phyloP scores from a whole-genome alignment of 2,113 vertebrate genomes.

The Halichoeres trimaculatus region DNA sequence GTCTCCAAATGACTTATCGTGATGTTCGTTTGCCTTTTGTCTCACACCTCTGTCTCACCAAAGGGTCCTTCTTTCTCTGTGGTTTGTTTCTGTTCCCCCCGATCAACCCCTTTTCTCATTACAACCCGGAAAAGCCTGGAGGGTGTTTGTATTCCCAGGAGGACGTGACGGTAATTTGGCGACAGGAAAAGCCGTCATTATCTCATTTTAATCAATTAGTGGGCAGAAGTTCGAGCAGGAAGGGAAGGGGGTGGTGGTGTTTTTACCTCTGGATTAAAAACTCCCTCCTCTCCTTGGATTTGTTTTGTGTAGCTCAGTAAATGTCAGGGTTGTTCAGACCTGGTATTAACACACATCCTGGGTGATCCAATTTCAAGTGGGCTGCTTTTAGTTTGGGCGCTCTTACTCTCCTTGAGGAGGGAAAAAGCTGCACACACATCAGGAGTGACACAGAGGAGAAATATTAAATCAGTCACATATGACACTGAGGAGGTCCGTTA shows the following conservation, averaged over 20 bases:
- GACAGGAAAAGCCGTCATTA: slow-evolving; percentile 78
- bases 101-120: slow-evolving; percentile 28
- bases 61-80: neutral
- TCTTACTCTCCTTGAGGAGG: too few species aligned
- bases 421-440: too few species aligned
- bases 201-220: slow-evolving; percentile 78
- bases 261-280: slow-evolving; percentile 32
- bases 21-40: slow-evolving; percentile 15
- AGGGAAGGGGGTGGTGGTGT: slow-evolving; percentile 21
- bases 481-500: too few species aligned
- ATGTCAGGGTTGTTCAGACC: neutral
- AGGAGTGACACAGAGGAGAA: too few species aligned
- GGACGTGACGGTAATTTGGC: slow-evolving; percentile 65
- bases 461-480: too few species aligned
- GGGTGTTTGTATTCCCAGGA: slow-evolving; percentile 68
- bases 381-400: too few species aligned
- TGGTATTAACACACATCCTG: too few species aligned
- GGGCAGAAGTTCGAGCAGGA: slow-evolving; percentile 57
- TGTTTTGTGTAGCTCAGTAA: neutral
- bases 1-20: slow-evolving; percentile 9
- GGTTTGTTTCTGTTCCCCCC: slow-evolving; percentile 15
- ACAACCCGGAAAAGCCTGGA: slow-evolving; percentile 36
- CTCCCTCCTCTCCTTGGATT: neutral
- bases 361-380: too few species aligned
- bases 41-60: slow-evolving; percentile 16